These are phyloP conservation scores for Dendrolimus punctatus DNA, from an alignment of 1,140 invertebrate species.

Conservation along the genomic window DNA sequence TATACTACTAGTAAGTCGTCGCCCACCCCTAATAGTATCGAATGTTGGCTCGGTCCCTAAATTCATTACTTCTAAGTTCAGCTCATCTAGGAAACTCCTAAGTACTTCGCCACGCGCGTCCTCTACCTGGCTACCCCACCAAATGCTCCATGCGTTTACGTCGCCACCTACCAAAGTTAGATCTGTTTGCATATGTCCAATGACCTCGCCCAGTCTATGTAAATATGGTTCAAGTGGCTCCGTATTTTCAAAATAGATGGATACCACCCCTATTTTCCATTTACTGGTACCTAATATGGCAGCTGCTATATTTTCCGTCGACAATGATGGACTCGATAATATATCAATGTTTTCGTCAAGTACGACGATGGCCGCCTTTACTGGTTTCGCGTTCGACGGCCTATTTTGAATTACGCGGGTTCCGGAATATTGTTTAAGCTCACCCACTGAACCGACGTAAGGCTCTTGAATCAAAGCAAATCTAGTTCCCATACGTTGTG, in stretches of 20 bases:
- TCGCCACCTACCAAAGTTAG: neutral
- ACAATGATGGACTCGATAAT: neutral
- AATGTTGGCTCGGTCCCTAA: neutral
- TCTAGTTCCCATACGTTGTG: neutral
- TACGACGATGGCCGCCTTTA: neutral
- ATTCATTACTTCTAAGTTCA: neutral
- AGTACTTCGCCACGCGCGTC: neutral
- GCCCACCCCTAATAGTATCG: conserved; percentile 1
- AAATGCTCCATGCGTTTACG: neutral
- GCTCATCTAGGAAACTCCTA: neutral
- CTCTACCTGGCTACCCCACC: neutral
- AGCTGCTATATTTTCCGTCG: neutral
- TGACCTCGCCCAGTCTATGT: neutral
- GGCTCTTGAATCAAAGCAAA: neutral
- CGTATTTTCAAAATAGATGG: neutral
- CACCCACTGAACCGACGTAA: neutral
- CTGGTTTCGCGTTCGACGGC: neutral
- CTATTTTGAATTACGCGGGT: neutral
- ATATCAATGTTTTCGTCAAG: neutral
- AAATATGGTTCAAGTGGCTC: neutral
- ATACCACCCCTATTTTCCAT: neutral
- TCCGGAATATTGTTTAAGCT: neutral
- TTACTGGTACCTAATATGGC: neutral
- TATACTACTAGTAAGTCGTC: neutral
- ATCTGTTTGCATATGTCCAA: neutral